Percentiles rank a stretch among this genome's conserved stretches.
Evolutionary conservation across 2,797 vertebrate genomes (phyloP).

Genomic region (Uromys caudimaculatus): DNA sequence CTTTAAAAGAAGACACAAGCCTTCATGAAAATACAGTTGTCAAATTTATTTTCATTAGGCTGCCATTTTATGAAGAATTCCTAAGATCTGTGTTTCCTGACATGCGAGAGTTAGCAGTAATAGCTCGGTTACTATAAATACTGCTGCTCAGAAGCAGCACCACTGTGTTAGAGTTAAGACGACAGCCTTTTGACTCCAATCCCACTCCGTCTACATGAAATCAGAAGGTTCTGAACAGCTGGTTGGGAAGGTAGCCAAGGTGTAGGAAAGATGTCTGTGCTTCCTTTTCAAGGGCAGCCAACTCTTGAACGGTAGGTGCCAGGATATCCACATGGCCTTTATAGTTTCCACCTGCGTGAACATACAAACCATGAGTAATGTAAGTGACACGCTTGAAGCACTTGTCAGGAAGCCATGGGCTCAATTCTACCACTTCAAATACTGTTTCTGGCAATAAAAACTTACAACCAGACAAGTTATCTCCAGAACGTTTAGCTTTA

Average conservation of each 20-base stretch:
- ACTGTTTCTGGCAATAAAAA: conserved; percentile 36
- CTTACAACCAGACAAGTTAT: background rate
- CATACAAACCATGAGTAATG: conserved; percentile 65
- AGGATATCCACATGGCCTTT: conserved; percentile 97
- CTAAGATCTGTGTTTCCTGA: conserved; percentile 62
- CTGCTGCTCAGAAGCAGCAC: conserved; percentile 65
- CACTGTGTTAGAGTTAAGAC: conserved; percentile 68
- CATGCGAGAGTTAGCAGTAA: conserved; percentile 74
- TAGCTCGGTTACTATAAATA: conserved; percentile 73
- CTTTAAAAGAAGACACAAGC: conserved; percentile 67
- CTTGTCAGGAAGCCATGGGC: conserved; percentile 57
- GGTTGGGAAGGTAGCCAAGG: conserved; percentile 97
- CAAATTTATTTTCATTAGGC: conserved; percentile 76
- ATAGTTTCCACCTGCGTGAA: conserved; percentile 92
- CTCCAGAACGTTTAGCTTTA: conserved; percentile 28
- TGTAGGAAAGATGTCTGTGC: conserved; percentile 98
- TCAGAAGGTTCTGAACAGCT: conserved; percentile 97
- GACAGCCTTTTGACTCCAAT: conserved; percentile 67
- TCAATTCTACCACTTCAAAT: conserved; percentile 51
- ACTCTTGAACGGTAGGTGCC: conserved; percentile 96
- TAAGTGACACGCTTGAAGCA: conserved; percentile 61
- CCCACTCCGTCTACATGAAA: conserved; percentile 55
- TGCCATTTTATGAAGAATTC: conserved; percentile 68
- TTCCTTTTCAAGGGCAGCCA: conserved; percentile 96
- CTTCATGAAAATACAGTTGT: conserved; percentile 60